Base-by-base conservation (phyloP, 2,113 vertebrate species). In the Amazona vittata region DNA sequence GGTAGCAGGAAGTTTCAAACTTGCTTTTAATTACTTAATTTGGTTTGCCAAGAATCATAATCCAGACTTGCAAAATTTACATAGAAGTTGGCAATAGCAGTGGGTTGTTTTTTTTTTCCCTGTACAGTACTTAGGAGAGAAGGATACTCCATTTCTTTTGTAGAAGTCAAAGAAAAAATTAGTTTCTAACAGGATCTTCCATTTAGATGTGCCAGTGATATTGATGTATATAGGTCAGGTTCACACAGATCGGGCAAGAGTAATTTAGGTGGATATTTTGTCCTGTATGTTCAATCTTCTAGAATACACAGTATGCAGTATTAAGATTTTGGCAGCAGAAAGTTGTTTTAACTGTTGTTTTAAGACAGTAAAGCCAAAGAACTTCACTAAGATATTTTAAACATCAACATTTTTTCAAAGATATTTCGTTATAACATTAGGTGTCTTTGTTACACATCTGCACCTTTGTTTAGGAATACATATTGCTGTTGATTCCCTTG, bases 61-160 rank as follows among this genome's bases (percentile, higher is more conserved):
- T 44, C 12, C 18, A 73, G 33, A 24, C 24, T 44, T 77, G 25
- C 22, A 81, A 88, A 86, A 67, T 67, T 55, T 69, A 64, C 31
- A 12, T 13, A 10, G 21, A 29, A 39, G 4, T 12, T 67, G 53
- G 18, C 22, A 79, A 19, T 49, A 65, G 37, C 15, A 52, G 2
- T 59, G 29, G 4, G 0, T 4, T 0, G 29, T 3, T 0, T 1
- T 0, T 10, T 20, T 46, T 80, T 93, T 73, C 4, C 8, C 47
- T 50, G 35, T 35, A 12, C 7, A 16, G 11, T 71, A 12, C 47
- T 71, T 39, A 15, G 29, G 26, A 74, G 37, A 81, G 49, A 76
- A 84, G 21, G 33, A 19, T 39, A 5, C 11, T 70, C 6, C 49
- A 67, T 81, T 63, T 33, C 8, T 75, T 84, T 65, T 71, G n/a